Base-by-base conservation (phyloP, 2,888 invertebrate genomes). In the Agrochola macilenta region DNA sequence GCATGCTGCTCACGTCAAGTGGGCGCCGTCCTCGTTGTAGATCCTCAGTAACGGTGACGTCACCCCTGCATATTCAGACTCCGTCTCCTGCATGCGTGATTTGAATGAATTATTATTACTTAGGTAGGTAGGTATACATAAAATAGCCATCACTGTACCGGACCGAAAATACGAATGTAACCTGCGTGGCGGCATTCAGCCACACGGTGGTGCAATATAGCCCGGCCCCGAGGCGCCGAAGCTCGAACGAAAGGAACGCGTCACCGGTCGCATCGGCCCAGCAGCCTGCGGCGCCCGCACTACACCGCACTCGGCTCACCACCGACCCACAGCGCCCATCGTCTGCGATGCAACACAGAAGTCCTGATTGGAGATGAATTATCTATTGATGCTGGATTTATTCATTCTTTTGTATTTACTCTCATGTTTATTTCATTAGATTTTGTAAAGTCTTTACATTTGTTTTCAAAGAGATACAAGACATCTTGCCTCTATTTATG, bases 31-130 rank as follows among this genome's bases (percentile, higher is more conserved):
- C 78, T 95, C 96, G 88, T 95, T 95, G 91, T 91, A 95, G 58
- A 96, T 87, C 58, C 93, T 92, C 46, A 95, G 89, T 71, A 95
- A 83, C 26, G 93, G 93, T 52, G 93, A 78, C 57, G 91, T 90
- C 70, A 96, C 95, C 8, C 95, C 95, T 2, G 93, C 89, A 83
- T 92, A 92, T 89, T 95, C 96, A 35, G 95, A 94, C 78, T 93
- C 90, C 54, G 92, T 91, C 84, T 93, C 94, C 95, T 95, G 91
- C 23, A 61, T 69, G 52, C 20, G 43, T 49, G 9, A 30, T 58
- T 43, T 64, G 7, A 8, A 54, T 63, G 7, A 70, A 46, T 80
- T 20, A 63, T 52, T 49, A 35, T 12, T 23, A 49, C 4, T 1
- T 14, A 23, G 14, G n/a, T n/a, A n/a, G n/a, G n/a, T n/a, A n/a